Conservation (phyloP, 2,113 vertebrate species). For the Climacteris rufus region DNA sequence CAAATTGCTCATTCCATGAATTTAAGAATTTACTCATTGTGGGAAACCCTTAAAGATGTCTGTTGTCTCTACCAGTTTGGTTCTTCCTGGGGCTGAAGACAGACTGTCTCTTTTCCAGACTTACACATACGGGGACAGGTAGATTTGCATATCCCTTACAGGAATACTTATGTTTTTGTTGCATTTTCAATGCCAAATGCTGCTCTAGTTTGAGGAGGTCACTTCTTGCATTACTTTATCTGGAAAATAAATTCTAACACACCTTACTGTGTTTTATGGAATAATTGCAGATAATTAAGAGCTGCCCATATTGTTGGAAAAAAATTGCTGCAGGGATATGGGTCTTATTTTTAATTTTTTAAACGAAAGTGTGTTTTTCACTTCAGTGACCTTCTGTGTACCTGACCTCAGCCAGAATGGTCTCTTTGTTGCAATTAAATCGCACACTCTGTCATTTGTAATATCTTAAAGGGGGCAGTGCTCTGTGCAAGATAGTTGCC, state of each 20-base stretch:
- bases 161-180: not conserved
- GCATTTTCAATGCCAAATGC: not conserved
- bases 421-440: not conserved
- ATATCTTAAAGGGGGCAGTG: not conserved
- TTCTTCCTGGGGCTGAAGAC: not conserved
- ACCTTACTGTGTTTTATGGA: not conserved
- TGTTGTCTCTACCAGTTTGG: not conserved
- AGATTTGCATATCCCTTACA: not conserved
- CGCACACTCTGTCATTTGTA: not conserved
- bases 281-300: not conserved
- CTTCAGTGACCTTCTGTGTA: not conserved
- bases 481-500: not conserved
- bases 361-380: not conserved
- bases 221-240: not conserved
- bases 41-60: not conserved
- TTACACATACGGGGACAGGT: fast-evolving
- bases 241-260: not conserved
- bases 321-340: not conserved
- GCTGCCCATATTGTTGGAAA: not conserved
- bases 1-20: not conserved
- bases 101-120: not conserved
- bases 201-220: not conserved
- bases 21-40: not conserved
- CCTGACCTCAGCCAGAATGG: not conserved
- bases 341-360: not conserved